Conservation (phyloP, 2,113 vertebrate genomes). For the Cnemophilus loriae region DNA sequence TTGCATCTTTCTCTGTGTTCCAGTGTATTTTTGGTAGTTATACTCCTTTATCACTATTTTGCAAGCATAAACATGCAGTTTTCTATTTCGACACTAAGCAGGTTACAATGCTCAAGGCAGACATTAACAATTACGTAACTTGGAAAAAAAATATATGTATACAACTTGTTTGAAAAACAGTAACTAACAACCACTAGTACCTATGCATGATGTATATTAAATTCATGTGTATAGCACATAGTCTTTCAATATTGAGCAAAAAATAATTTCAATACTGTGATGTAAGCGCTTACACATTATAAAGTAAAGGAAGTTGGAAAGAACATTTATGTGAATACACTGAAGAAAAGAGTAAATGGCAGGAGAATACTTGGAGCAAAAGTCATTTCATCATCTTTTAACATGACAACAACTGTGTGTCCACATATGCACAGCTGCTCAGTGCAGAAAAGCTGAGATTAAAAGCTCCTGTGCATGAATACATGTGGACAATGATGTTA, state of each 20-base stretch:
- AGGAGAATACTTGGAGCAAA: background rate
- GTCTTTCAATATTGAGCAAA: background rate
- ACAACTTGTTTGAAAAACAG: background rate
- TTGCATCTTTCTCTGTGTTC: background rate
- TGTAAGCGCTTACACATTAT: background rate
- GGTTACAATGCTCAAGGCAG: background rate
- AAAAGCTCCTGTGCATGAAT: background rate
- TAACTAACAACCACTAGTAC: background rate
- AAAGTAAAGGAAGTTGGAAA: background rate
- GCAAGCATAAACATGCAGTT: background rate
- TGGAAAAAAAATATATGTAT: background rate
- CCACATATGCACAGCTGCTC: background rate
- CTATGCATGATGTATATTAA: background rate
- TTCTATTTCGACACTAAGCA: background rate
- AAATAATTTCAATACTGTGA: background rate
- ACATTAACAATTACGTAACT: background rate
- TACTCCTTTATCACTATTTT: background rate
- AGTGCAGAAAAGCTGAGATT: background rate
- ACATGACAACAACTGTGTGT: background rate
- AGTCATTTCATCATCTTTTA: background rate
- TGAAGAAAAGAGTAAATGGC: background rate
- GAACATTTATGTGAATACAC: background rate
- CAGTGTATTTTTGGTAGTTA: background rate
- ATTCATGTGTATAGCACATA: background rate
- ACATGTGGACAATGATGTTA: background rate